These are phyloP conservation scores for Cryptomyrus ogoouensis DNA, from an alignment of 2,113 vertebrate genomes.

Conservation along the genomic window DNA sequence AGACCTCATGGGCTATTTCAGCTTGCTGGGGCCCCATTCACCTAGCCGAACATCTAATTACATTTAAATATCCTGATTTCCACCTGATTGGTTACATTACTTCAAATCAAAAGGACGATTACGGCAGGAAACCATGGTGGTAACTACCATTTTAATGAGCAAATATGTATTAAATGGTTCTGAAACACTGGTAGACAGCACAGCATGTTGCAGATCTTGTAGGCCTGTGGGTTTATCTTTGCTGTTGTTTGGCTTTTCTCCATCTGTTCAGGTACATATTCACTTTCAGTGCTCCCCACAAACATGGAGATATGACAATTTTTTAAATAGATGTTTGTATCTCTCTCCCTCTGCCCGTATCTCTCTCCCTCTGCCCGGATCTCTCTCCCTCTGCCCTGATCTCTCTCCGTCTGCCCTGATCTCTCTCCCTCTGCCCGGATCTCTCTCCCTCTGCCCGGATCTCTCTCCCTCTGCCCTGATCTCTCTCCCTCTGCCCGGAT, in stretches of 20 bases:
- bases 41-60: background rate
- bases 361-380: background rate
- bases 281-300: background rate
- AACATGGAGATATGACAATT: background rate
- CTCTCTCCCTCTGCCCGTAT: background rate
- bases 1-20: background rate
- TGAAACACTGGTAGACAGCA: background rate
- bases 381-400: background rate
- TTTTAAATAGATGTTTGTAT: background rate
- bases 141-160: background rate
- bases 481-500: too few species aligned
- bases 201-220: background rate
- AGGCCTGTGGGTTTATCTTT: background rate
- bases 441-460: background rate
- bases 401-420: background rate
- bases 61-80: conserved; percentile 25
- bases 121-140: background rate
- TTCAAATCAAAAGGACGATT: conserved; percentile 2
- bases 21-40: background rate
- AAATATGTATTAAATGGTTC: background rate
- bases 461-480: background rate
- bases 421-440: background rate
- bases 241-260: too few species aligned
- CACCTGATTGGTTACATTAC: background rate
- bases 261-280: background rate